Conservation (phyloP, 2,888 invertebrate species). For the Beris morrisii region DNA sequence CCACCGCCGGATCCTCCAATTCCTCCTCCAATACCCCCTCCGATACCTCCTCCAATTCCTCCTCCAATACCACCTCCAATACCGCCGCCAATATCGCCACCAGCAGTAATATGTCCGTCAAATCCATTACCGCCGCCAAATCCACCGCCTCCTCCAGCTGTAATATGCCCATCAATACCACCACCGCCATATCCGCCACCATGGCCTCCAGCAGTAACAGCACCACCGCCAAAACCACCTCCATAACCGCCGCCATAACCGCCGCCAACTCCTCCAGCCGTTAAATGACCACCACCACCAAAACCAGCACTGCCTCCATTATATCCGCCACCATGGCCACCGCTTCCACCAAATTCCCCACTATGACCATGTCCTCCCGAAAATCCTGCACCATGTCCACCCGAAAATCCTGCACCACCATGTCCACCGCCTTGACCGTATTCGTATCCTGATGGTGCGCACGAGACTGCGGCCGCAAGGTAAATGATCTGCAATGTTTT, state of each 20-base stretch:
- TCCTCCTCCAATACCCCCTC: background rate
- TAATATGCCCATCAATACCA: background rate
- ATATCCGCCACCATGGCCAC: background rate
- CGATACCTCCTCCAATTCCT: background rate
- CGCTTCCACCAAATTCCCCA: no score
- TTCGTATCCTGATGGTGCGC: slow-evolving; percentile 4
- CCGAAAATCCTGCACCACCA: background rate
- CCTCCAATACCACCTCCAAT: background rate
- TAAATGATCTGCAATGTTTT: slow-evolving; percentile 6
- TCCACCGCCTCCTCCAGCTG: background rate
- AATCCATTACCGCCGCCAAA: background rate
- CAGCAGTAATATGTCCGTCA: background rate
- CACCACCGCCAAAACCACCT: slow-evolving; percentile 2
- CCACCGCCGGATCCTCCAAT: slow-evolving; percentile 12
- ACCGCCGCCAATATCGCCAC: background rate
- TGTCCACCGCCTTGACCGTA: slow-evolving; percentile 1
- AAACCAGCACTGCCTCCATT: slow-evolving; percentile 2
- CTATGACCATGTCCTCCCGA: background rate
- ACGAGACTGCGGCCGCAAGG: slow-evolving; percentile 6
- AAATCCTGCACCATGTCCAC: background rate
- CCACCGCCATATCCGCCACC: background rate
- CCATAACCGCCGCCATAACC: background rate
- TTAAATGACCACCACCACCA: slow-evolving; percentile 15
- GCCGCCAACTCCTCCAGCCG: background rate
- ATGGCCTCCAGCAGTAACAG: background rate